Conservation (phyloP, 2,113 vertebrate species). For the Saccopteryx leptura region DNA sequence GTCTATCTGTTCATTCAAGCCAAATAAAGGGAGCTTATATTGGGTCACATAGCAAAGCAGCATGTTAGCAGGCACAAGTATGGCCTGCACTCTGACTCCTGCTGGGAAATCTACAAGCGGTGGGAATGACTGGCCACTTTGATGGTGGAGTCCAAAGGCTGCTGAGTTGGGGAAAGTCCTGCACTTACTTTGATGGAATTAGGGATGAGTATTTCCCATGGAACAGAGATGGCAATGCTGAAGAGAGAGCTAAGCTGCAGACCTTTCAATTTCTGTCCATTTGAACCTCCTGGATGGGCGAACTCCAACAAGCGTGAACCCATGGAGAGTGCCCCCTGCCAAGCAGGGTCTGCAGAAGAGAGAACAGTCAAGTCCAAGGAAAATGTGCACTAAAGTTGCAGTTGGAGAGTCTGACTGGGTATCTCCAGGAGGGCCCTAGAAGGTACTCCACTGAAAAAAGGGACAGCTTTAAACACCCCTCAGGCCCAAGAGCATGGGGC, state of each 20-base stretch:
- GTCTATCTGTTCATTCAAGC: background rate
- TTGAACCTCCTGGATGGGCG: background rate
- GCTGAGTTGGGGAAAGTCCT: background rate
- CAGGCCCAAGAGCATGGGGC: background rate
- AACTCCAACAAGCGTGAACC: background rate
- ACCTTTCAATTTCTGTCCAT: background rate
- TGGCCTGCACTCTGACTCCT: background rate
- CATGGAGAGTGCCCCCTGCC: background rate
- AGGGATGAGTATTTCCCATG: background rate
- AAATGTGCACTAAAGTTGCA: background rate
- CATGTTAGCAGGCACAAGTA: background rate
- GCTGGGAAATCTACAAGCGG: background rate
- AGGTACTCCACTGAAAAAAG: background rate
- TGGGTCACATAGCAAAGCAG: background rate
- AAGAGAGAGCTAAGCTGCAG: background rate
- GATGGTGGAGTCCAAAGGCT: background rate
- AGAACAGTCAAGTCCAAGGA: background rate
- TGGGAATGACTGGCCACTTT: background rate
- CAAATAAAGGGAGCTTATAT: background rate
- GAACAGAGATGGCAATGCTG: background rate
- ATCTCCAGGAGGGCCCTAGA: background rate
- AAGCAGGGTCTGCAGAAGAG: background rate
- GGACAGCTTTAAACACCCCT: background rate
- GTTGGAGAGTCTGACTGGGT: background rate
- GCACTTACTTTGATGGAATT: background rate